Percentiles rank a stretch among this genome's conserved stretches.
Evolutionary conservation across 2,797 vertebrate genomes (phyloP).

Genomic region (Lemur catta): DNA sequence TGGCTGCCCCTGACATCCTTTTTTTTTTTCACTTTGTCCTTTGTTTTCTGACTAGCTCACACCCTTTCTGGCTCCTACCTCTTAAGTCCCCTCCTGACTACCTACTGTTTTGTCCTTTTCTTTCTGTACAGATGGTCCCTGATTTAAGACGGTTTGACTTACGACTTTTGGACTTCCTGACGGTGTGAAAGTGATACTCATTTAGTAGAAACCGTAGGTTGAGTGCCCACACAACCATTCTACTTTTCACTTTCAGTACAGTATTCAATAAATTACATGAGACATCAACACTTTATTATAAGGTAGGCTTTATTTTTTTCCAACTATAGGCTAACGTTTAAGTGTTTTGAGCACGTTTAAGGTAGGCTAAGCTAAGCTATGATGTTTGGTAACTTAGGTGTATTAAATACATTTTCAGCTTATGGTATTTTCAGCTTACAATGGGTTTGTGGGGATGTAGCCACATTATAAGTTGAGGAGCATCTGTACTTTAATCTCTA

Average conservation of each 20-base stretch:
- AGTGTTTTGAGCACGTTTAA: neutral
- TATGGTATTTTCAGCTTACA: neutral
- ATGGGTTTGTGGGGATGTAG: neutral
- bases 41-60: neutral
- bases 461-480: neutral
- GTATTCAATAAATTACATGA: neutral
- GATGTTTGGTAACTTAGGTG: neutral
- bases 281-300: neutral
- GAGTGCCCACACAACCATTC: neutral
- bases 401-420: too few relatives aligned
- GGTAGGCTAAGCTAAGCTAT: too few relatives aligned
- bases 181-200: neutral
- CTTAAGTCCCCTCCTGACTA: neutral
- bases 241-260: neutral
- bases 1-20: too few relatives aligned
- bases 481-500: neutral
- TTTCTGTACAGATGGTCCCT: neutral
- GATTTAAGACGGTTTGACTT: neutral
- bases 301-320: neutral
- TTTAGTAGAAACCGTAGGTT: neutral
- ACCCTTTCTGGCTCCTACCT: neutral
- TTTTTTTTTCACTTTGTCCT: neutral
- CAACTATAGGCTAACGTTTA: neutral
- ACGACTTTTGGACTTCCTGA: neutral
- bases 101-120: neutral